phyloP scores from a whole-genome alignment of 2,888 invertebrate species.

The Chalcis sispes region DNA sequence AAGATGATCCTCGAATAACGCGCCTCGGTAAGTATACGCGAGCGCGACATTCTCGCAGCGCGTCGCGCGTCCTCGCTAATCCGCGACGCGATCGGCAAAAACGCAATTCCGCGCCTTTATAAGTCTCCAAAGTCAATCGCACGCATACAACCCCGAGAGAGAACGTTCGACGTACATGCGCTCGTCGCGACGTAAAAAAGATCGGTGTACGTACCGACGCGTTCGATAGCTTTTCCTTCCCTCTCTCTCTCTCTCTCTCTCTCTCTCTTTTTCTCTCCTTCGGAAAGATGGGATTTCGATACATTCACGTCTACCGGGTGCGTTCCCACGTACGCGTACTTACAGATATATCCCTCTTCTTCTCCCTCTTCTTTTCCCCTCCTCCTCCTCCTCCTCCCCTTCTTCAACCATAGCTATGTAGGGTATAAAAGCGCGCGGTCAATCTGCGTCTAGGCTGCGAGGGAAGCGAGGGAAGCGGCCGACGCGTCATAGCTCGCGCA shows the following conservation, averaged over 20 bases:
- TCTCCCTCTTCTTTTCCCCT: background rate
- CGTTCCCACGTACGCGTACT: background rate
- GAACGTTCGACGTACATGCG: background rate
- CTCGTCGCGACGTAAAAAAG: background rate
- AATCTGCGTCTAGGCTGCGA: conserved; percentile 11
- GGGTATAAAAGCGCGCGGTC: conserved; percentile 6
- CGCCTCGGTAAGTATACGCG: too few relatives aligned
- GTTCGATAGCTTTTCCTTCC: background rate
- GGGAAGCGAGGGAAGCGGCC: background rate
- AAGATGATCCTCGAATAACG: background rate
- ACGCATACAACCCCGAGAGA: background rate
- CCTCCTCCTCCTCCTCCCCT: background rate
- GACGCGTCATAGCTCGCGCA: conserved; percentile 26
- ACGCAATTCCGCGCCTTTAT: background rate
- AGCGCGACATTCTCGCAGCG: too few relatives aligned
- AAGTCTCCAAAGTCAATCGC: background rate
- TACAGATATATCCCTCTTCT: background rate
- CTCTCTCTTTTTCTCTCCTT: background rate
- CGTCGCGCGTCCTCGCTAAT: too few relatives aligned
- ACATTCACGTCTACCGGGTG: too few relatives aligned
- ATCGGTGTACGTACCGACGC: background rate
- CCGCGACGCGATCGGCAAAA: background rate
- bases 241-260: background rate
- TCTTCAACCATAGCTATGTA: background rate
- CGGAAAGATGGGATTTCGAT: background rate